These are phyloP conservation scores for Leptodactylus fuscus DNA, from an alignment of 2,113 vertebrate species.

Conservation along the genomic window DNA sequence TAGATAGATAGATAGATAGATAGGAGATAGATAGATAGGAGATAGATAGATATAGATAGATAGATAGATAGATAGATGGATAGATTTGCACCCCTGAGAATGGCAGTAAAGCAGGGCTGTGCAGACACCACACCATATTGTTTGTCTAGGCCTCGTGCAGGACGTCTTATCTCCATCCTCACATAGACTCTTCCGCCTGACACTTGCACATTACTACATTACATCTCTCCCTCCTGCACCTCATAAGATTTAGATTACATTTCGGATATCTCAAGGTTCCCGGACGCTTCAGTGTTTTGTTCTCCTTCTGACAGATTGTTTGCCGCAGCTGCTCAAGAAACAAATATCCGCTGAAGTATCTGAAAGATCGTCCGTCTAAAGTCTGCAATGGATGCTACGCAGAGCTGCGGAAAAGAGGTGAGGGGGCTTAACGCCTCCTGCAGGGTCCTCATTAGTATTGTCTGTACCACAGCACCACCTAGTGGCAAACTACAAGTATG, in stretches of 20 bases:
- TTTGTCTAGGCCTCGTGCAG: no score
- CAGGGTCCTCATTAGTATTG: no score
- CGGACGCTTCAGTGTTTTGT: background rate
- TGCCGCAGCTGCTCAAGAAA: constrained; percentile 94
- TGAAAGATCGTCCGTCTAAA: constrained; percentile 92
- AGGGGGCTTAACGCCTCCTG: constrained; percentile 8
- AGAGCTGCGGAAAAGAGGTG: constrained; percentile 88
- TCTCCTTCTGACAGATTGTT: constrained; percentile 81
- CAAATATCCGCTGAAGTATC: constrained; percentile 94
- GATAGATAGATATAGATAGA: no score
- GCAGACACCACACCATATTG: no score
- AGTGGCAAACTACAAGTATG: background rate
- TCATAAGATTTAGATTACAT: background rate
- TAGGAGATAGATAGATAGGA: no score
- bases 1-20: no score
- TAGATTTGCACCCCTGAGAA: no score
- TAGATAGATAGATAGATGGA: no score
- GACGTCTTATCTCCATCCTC: no score
- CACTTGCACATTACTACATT: no score
- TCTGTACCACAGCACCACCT: constrained; percentile 8
- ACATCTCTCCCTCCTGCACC: background rate
- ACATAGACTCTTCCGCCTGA: no score
- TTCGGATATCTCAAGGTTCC: background rate
- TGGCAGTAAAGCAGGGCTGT: no score
- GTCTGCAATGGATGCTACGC: constrained; percentile 94